phyloP scores from a whole-genome alignment of 2,888 invertebrate genomes.

The Lamellibrachia satsuma region DNA sequence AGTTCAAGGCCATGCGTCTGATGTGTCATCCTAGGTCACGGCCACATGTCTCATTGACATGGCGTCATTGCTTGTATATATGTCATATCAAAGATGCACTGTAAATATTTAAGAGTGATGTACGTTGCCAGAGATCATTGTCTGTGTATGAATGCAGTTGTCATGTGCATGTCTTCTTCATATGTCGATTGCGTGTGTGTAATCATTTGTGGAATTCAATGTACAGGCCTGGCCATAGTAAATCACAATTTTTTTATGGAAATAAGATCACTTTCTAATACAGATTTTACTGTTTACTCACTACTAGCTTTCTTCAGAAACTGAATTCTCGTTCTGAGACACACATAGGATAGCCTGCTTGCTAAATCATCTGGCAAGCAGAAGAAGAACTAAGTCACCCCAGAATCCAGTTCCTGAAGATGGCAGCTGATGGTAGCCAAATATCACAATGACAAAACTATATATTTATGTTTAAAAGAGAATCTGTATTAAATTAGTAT shows the following conservation, averaged over 20 bases:
- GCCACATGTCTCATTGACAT: background rate
- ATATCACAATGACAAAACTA: too few relatives aligned
- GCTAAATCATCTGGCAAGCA: too few relatives aligned
- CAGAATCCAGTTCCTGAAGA: too few relatives aligned
- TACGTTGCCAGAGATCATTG: background rate
- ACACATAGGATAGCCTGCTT: too few relatives aligned
- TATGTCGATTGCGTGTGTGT: background rate
- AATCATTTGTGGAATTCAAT: background rate
- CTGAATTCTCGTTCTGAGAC: too few relatives aligned
- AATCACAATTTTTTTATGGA: background rate
- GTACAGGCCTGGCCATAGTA: background rate
- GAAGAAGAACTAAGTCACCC: too few relatives aligned
- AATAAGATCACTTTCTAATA: background rate
- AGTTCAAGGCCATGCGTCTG: background rate
- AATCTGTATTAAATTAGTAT: too few relatives aligned
- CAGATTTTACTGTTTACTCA: too few relatives aligned
- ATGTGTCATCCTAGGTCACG: background rate
- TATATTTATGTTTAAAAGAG: too few relatives aligned
- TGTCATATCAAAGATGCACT: slow-evolving; percentile 10
- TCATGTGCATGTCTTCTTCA: background rate
- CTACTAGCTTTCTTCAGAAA: too few relatives aligned
- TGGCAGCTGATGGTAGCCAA: too few relatives aligned
- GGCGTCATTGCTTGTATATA: background rate
- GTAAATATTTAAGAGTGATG: background rate
- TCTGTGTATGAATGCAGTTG: background rate